Conservation (phyloP, 2,888 invertebrate genomes). For the Caenorhabditis sp. region DNA sequence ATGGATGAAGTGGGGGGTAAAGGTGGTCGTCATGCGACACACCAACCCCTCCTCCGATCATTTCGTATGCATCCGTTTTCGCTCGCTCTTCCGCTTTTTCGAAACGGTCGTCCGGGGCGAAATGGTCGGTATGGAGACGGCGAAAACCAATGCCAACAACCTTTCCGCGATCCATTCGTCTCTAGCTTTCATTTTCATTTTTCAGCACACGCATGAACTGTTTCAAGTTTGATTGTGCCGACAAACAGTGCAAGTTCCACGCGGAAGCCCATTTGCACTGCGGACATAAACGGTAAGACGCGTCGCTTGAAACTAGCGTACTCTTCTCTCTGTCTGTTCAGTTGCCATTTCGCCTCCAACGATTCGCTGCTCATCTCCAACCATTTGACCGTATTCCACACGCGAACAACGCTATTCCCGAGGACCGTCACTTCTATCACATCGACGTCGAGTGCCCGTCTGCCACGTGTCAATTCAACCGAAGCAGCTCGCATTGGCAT, state of each 20-base stretch:
- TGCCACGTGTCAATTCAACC: slow-evolving; percentile 31
- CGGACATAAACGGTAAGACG: slow-evolving; percentile 36
- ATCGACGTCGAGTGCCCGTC: slow-evolving; percentile 31
- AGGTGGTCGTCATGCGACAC: slow-evolving; percentile 20
- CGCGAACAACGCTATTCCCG: slow-evolving; percentile 16
- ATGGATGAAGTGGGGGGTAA: slow-evolving; percentile 17
- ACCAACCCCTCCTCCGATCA: neutral
- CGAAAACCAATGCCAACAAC: slow-evolving; percentile 39
- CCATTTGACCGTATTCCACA: slow-evolving; percentile 57
- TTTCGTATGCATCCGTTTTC: neutral
- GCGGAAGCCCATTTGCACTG: slow-evolving; percentile 57
- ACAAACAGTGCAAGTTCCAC: slow-evolving; percentile 37
- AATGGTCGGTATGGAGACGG: slow-evolving; percentile 17
- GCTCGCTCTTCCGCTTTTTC: slow-evolving; percentile 1
- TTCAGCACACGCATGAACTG: neutral
- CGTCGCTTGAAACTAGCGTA: neutral
- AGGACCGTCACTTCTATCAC: slow-evolving; percentile 32
- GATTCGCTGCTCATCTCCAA: slow-evolving; percentile 60
- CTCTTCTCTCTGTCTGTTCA: slow-evolving; percentile 18
- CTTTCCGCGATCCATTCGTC: neutral
- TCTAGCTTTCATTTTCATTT: neutral
- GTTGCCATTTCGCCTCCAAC: slow-evolving; percentile 62
- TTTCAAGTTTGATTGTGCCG: slow-evolving; percentile 40
- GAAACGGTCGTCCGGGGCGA: neutral
- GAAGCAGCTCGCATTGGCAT: slow-evolving; percentile 61